Conservation (phyloP, 2,888 invertebrate genomes). For the Trichacis sp. region DNA sequence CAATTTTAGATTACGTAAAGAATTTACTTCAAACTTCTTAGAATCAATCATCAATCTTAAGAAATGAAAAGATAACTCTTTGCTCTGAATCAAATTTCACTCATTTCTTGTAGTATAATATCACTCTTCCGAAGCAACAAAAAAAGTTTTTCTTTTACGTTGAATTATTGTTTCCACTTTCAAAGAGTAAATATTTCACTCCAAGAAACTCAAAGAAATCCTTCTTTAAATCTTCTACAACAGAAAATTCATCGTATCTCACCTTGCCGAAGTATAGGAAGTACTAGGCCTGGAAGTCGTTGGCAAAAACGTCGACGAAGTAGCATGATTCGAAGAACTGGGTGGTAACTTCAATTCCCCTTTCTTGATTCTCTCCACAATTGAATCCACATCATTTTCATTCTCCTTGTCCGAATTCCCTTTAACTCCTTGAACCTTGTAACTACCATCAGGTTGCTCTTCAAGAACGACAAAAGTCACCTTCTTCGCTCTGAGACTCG, state of each 20-base stretch:
- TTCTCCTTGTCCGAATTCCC: slow-evolving; percentile 78
- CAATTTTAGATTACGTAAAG: too few species aligned
- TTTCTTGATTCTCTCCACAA: slow-evolving; percentile 82
- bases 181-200: too few species aligned
- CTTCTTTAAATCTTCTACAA: too few species aligned
- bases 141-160: too few species aligned
- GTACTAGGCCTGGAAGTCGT: slow-evolving; percentile 49
- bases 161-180: too few species aligned
- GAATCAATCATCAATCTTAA: too few species aligned
- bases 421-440: slow-evolving; percentile 85
- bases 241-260: too few species aligned
- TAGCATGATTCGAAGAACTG: slow-evolving; percentile 59
- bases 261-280: slow-evolving; percentile 5
- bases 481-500: slow-evolving; percentile 79
- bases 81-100: too few species aligned
- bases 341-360: slow-evolving; percentile 86
- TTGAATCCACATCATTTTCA: slow-evolving; percentile 82
- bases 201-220: too few species aligned
- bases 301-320: slow-evolving; percentile 56
- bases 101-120: too few species aligned
- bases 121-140: too few species aligned
- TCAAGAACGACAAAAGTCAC: slow-evolving; percentile 89
- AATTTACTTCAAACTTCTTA: background rate
- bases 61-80: too few species aligned
- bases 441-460: slow-evolving; percentile 87